phyloP scores from a whole-genome alignment of 2,888 invertebrate species.

The Eupeodes latifasciatus region DNA sequence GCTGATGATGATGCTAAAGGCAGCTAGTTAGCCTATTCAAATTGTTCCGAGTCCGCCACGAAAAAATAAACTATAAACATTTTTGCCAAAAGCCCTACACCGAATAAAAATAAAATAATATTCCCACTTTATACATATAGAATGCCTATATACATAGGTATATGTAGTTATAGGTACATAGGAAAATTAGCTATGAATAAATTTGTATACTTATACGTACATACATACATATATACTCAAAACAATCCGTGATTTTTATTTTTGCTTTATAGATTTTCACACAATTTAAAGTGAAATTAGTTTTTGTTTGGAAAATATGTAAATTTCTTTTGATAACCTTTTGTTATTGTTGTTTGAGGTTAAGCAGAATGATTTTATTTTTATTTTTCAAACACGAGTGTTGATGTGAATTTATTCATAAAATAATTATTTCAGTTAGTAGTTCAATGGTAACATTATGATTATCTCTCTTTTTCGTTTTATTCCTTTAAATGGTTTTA shows the following conservation, averaged over 20 bases:
- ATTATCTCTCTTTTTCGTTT: neutral
- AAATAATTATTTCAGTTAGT: slow-evolving; percentile 54
- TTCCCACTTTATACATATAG: neutral
- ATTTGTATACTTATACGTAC: slow-evolving; percentile 45
- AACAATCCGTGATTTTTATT: slow-evolving; percentile 58
- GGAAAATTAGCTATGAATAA: slow-evolving; percentile 60
- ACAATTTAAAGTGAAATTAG: slow-evolving; percentile 50
- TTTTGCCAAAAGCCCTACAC: slow-evolving; percentile 25
- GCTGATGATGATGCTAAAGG: slow-evolving; percentile 32
- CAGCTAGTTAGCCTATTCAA: slow-evolving; percentile 49
- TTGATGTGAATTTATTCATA: slow-evolving; percentile 61
- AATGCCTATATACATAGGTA: no score
- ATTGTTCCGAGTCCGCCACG: neutral
- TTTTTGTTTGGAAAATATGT: slow-evolving; percentile 53
- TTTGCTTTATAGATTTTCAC: slow-evolving; percentile 52
- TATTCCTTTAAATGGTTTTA: neutral
- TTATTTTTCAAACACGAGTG: slow-evolving; percentile 32
- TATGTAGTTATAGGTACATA: neutral
- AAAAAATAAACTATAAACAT: neutral
- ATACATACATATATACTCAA: slow-evolving; percentile 34
- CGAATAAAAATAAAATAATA: neutral
- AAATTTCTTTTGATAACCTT: slow-evolving; percentile 28
- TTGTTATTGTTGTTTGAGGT: slow-evolving; percentile 42
- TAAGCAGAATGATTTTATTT: slow-evolving; percentile 23
- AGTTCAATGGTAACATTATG: slow-evolving; percentile 50